These are phyloP conservation scores for Benitochromis conjunctus DNA, from an alignment of 2,113 vertebrate genomes.

Conservation along the genomic window DNA sequence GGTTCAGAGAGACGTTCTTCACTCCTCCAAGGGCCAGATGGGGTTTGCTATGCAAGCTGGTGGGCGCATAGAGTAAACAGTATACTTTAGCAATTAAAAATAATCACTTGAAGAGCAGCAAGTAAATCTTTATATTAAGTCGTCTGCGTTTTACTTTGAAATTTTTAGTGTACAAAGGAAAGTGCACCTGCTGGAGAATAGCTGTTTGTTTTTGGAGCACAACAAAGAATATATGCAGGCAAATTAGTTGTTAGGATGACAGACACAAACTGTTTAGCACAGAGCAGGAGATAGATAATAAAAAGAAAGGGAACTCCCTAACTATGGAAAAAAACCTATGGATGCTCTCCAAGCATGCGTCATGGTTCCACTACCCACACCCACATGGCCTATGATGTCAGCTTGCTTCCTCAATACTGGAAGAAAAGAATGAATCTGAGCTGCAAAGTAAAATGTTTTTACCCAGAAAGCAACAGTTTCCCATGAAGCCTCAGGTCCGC, in stretches of 20 bases:
- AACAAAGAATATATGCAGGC: neutral
- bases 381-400: slow-evolving; percentile 63
- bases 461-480: slow-evolving; percentile 89
- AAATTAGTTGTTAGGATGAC: neutral
- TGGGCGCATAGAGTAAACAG: neutral
- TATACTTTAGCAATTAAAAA: neutral
- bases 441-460: slow-evolving; percentile 29
- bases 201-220: neutral
- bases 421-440: slow-evolving; percentile 4
- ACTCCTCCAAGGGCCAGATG: slow-evolving; percentile 93
- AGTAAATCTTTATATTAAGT: neutral
- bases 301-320: slow-evolving; percentile 55
- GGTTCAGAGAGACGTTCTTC: slow-evolving; percentile 90
- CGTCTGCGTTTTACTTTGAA: neutral
- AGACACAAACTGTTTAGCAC: neutral
- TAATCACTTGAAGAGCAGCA: neutral
- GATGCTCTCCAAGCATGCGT: slow-evolving; percentile 67
- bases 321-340: slow-evolving; percentile 60
- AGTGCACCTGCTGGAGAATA: neutral
- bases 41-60: slow-evolving; percentile 73
- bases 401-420: slow-evolving; percentile 14
- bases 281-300: slow-evolving; percentile 18
- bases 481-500: slow-evolving; percentile 90
- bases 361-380: slow-evolving; percentile 65
- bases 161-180: neutral